Conservation (phyloP, 1,140 invertebrate species). For the Scaptodrosophila lebanonensis region DNA sequence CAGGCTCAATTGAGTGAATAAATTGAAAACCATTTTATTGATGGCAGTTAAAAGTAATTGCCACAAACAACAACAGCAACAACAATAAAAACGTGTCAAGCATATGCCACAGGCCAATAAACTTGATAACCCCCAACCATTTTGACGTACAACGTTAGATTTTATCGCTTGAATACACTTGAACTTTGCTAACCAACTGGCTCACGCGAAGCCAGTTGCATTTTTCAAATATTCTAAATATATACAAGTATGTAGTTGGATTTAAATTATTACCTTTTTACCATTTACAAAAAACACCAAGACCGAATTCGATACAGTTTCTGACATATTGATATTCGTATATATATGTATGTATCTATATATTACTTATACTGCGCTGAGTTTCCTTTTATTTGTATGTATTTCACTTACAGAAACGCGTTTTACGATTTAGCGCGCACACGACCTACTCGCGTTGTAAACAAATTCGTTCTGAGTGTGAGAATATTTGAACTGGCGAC, state of each 20-base stretch:
- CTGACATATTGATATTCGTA: constrained; percentile 20
- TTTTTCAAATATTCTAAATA: background rate
- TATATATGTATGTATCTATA: constrained; percentile 20
- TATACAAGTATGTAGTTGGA: background rate
- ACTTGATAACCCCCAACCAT: constrained; percentile 16
- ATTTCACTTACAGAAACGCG: too few relatives aligned
- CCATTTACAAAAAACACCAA: constrained; percentile 79
- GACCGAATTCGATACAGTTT: constrained; percentile 33
- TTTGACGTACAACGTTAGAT: too few relatives aligned
- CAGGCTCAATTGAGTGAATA: constrained; percentile 29
- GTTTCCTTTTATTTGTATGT: too few relatives aligned
- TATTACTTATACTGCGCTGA: too few relatives aligned
- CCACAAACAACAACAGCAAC: constrained; percentile 1
- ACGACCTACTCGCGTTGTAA: constrained; percentile 51
- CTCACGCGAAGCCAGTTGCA: too few relatives aligned
- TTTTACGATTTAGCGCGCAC: too few relatives aligned
- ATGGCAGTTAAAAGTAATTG: constrained; percentile 3
- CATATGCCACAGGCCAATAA: background rate
- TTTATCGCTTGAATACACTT: too few relatives aligned
- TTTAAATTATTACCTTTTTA: constrained; percentile 75
- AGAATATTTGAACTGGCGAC: too few relatives aligned
- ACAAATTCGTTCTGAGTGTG: constrained; percentile 51
- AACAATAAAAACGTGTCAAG: background rate
- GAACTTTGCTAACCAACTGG: too few relatives aligned
- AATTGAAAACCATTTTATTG: constrained; percentile 1